Percentiles rank a stretch among this genome's conserved stretches.
Conservation (phyloP, 1,140 invertebrate species). For the Camponotus pennsylvanicus region DNA sequence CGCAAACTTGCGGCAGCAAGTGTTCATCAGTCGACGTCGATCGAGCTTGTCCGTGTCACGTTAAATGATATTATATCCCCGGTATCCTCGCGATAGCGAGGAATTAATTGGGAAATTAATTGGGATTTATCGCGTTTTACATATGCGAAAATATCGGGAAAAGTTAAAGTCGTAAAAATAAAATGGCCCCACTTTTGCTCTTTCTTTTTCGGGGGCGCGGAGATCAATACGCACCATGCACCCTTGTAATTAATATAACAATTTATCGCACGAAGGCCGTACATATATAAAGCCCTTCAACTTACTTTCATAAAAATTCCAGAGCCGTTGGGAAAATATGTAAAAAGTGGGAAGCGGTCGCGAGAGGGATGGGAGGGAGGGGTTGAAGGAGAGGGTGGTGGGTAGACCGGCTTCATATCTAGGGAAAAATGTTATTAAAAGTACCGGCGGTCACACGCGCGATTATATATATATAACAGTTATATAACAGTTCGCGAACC, state of each 20-base stretch:
- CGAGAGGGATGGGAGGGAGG: not conserved
- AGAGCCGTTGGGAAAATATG: conserved; percentile 72
- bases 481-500: not conserved
- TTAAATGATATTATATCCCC: conserved; percentile 15
- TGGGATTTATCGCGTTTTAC: conserved; percentile 18
- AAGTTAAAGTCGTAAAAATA: conserved; percentile 28
- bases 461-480: not conserved
- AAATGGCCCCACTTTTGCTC: not conserved
- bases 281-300: conserved; percentile 61
- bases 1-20: not conserved
- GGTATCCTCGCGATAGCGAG: not conserved
- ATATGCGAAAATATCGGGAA: conserved; percentile 22
- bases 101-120: conserved; percentile 48
- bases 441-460: conserved; percentile 14
- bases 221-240: conserved; percentile 74
- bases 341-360: conserved; percentile 64
- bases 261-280: conserved; percentile 73
- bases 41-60: not conserved
- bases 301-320: conserved; percentile 80
- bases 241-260: conserved; percentile 82
- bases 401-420: conserved; percentile 53
- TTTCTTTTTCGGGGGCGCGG: conserved; percentile 22
- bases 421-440: conserved; percentile 73
- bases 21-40: not conserved
- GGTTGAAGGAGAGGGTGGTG: not conserved